Evolutionary conservation across 1,140 invertebrate genomes (phyloP), one percentile per base, ranked within the genome.

Genomic region (Heliconius hermathena): DNA sequence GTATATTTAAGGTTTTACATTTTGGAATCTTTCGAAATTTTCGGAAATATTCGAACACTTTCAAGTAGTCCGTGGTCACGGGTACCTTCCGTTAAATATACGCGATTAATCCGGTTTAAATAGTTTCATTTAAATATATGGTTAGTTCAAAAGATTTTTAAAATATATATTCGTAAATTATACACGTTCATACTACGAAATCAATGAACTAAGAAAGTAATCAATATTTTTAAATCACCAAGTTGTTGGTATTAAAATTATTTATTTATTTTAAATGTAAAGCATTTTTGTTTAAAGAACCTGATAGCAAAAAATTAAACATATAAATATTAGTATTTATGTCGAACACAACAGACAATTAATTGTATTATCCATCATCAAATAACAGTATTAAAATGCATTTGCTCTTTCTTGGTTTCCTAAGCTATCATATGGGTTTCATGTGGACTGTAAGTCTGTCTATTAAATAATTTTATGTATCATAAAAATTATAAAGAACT

Each of bases 391-490:
- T 77, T 74, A 76, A 82, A 76, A 26, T 57, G 29, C 73, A 81
- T 76, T 49, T 54, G 71, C 54, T 60, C 81, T 82, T 82, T 73
- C 71, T 78, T 78, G 81, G 71, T 82, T 82, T 76, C 76, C 77
- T 78, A 73, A 78, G 77, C 81, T 26, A 60, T 29, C 54, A 57
- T 57, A 57, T 8, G 8, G n/a, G 20, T 57, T 57, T 57, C 54
- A 22, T 22, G n/a, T 22, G 4, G n/a, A n/a, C 33, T 49, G 49
- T 49, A 73, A 54, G 71, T 22, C 54, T 74, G 33, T 57, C 57
- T 38, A 74, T 52, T 79, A 70, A 26, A 74, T 71, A n/a, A 49
- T 29, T n/a, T 74, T 36, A 36, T 9, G 66, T 54, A 54, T 54
- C 5, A 54, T 54, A 54, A 54, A 18, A 54, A n/a, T 54, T 54